phyloP scores from a whole-genome alignment of 2,797 vertebrate species.

The Pachyuromys duprasi region DNA sequence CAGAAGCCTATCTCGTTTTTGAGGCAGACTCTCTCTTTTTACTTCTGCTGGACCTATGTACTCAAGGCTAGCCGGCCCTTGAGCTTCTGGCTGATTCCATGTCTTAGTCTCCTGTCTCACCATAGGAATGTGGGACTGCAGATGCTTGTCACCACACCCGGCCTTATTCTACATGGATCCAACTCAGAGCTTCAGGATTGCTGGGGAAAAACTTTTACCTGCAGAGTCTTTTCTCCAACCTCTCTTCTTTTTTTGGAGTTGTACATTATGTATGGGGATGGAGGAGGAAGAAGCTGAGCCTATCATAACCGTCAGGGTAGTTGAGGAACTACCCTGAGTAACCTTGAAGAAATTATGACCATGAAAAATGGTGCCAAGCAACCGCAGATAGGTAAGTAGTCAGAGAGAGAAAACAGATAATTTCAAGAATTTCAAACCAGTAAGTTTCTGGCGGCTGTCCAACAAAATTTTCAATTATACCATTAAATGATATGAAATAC shows the following conservation, averaged over 20 bases:
- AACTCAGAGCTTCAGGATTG: not conserved
- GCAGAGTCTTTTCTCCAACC: not conserved
- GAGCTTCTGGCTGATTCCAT: not conserved
- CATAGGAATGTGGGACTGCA: not conserved
- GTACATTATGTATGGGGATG: not conserved
- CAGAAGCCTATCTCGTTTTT: not conserved
- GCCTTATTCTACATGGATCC: not conserved
- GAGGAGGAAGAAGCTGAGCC: not conserved
- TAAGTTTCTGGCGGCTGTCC: not conserved
- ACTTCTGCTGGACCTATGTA: not conserved
- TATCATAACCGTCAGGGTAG: too few relatives aligned
- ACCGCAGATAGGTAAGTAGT: not conserved
- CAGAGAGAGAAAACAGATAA: not conserved
- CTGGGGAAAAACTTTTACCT: not conserved
- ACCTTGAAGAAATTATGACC: not conserved
- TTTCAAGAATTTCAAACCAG: conserved; percentile 10
- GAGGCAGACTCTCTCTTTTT: not conserved
- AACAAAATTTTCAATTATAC: not conserved
- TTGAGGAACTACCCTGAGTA: not conserved
- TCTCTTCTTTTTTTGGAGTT: not conserved
- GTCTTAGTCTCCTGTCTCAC: not conserved
- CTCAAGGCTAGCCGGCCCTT: not conserved
- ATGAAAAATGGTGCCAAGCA: not conserved
- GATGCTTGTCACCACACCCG: not conserved
- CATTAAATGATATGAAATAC: not conserved